A percentile compares a stretch with the other conserved stretches of the same genome.
phyloP scores from a whole-genome alignment of 1,140 invertebrate species.

The Megathymus violae region DNA sequence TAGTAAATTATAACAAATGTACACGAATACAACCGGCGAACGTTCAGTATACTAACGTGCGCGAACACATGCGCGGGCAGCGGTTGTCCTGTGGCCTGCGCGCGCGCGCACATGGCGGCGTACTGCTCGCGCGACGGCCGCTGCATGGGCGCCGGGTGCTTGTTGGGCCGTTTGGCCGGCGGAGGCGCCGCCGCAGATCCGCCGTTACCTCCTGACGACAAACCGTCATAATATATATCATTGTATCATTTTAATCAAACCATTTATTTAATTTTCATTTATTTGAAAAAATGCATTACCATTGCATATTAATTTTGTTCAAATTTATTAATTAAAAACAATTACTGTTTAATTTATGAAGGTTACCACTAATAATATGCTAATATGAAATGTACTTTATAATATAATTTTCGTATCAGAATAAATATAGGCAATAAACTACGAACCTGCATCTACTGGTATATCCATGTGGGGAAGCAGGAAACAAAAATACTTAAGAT shows the following conservation, averaged over 20 bases:
- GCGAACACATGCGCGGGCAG: conserved; percentile 86
- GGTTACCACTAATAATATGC: no score
- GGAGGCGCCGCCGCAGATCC: conserved; percentile 74
- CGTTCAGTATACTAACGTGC: conserved; percentile 85
- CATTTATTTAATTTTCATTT: no score
- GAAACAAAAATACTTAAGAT: conserved; percentile 13
- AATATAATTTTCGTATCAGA: background rate
- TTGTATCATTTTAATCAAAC: no score
- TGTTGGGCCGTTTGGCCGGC: conserved; percentile 87
- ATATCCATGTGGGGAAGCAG: conserved; percentile 18
- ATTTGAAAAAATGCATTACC: no score
- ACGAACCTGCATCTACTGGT: conserved; percentile 24
- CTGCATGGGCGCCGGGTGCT: conserved; percentile 88
- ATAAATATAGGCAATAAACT: background rate
- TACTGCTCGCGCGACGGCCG: conserved; percentile 87
- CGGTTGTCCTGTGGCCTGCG: conserved; percentile 85
- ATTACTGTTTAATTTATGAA: no score
- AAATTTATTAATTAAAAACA: no score
- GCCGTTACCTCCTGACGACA: conserved; percentile 41
- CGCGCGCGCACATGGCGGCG: conserved; percentile 86
- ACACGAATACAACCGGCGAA: no score
- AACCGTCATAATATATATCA: background rate
- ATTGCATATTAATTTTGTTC: no score
- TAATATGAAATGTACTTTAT: no score
- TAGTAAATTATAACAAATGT: no score